A percentile compares a stretch with the other conserved stretches of the same genome.
Evolutionary conservation across 2,797 vertebrate species (phyloP).

Genomic region (Philypnodon macrostomus): DNA sequence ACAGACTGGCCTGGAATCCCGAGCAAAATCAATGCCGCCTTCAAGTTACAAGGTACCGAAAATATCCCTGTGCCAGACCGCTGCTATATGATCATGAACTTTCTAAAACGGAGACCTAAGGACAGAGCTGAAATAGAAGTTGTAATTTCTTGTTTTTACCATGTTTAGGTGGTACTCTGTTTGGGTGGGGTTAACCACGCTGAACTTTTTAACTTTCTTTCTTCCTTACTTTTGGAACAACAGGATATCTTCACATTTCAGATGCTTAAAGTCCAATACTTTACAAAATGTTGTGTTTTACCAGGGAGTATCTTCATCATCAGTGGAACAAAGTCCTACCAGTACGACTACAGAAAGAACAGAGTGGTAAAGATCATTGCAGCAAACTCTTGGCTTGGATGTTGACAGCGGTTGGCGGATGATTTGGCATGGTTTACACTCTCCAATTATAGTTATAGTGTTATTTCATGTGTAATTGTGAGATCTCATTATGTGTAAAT

Average conservation of each 20-base stretch:
- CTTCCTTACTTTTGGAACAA: constrained; percentile 21
- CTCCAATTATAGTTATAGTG: background rate
- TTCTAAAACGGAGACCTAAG: constrained; percentile 13
- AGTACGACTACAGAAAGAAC: constrained; percentile 58
- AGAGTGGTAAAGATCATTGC: constrained; percentile 40
- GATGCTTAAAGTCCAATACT: background rate
- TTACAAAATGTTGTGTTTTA: constrained; percentile 8
- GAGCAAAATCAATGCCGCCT: constrained; percentile 55
- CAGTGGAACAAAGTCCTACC: constrained; percentile 57
- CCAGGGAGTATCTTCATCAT: constrained; percentile 67
- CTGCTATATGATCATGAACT: constrained; percentile 20
- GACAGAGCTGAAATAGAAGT: constrained; percentile 33
- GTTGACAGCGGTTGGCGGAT: constrained; percentile 33
- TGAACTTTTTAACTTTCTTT: constrained; percentile 21
- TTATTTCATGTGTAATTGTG: constrained; percentile 1
- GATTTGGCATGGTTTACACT: background rate
- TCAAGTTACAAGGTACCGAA: constrained; percentile 60
- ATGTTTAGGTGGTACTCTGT: constrained; percentile 27
- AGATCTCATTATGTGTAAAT: constrained; percentile 6
- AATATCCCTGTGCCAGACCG: background rate
- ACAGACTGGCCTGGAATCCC: constrained; percentile 57
- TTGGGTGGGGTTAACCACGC: constrained; percentile 31
- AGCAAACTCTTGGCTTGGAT: constrained; percentile 66
- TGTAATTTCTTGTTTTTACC: constrained; percentile 38
- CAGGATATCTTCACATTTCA: constrained; percentile 1